Evolutionary conservation across 2,888 invertebrate species (phyloP).

Genomic region (Apantesis nais): DNA sequence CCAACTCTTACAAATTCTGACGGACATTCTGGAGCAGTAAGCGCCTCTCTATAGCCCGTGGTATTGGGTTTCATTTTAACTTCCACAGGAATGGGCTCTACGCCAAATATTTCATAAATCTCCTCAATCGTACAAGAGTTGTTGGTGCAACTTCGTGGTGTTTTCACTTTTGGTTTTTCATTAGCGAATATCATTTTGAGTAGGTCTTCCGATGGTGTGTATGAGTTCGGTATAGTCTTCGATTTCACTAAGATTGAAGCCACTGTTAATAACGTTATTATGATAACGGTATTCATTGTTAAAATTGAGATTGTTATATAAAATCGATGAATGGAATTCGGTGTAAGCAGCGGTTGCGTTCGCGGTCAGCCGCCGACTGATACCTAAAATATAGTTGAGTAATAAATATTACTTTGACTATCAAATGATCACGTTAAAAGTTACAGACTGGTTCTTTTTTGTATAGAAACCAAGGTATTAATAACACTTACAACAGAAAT

Average conservation of each 20-base stretch:
- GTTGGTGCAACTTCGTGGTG: neutral
- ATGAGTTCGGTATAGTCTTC: neutral
- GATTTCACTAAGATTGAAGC: neutral
- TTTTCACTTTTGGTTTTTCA: neutral
- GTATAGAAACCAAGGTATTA: neutral
- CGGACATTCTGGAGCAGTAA: constrained; percentile 2
- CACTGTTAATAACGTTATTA: neutral
- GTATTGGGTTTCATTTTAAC: neutral
- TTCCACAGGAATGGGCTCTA: neutral
- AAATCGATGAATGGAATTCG: neutral
- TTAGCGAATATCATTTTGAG: neutral
- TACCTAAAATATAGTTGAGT: neutral
- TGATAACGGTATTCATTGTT: neutral
- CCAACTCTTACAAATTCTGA: neutral
- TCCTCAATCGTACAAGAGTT: constrained; percentile 4
- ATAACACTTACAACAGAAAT: neutral
- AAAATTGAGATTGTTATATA: neutral
- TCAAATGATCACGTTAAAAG: neutral
- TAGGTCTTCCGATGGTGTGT: neutral
- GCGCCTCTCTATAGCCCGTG: constrained; percentile 1
- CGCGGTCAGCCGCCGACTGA: neutral
- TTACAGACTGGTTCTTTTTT: neutral
- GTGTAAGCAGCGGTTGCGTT: neutral
- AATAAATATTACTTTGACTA: too few species aligned
- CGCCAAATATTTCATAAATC: neutral